A percentile compares a stretch with the other conserved stretches of the same genome.
Conservation (phyloP, 2,797 vertebrate species). For the Eupleurogrammus muticus region DNA sequence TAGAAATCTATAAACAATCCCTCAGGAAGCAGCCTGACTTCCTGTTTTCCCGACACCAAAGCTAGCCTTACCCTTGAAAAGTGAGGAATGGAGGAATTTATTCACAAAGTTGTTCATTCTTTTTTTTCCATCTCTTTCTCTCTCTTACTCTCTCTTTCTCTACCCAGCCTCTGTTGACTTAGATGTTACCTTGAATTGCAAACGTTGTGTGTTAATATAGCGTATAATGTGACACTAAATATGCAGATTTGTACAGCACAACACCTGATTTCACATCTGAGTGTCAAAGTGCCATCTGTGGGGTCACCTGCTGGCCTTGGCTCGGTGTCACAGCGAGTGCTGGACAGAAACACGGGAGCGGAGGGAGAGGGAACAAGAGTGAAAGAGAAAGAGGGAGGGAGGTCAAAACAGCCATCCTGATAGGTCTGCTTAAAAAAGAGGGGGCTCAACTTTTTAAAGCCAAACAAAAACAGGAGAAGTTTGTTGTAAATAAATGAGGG, state of each 20-base stretch:
- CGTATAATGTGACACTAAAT: constrained; percentile 90
- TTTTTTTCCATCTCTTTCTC: constrained; percentile 14
- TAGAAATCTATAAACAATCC: constrained; percentile 71
- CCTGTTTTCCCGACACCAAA: constrained; percentile 57
- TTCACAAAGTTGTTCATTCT: constrained; percentile 74
- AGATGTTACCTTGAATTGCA: constrained; percentile 84
- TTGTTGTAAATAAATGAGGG: constrained; percentile 8
- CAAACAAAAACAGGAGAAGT: constrained; percentile 9
- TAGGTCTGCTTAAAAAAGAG: constrained; percentile 36
- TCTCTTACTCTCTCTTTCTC: constrained; percentile 22
- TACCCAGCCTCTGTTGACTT: constrained; percentile 77
- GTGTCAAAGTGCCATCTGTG: constrained; percentile 87
- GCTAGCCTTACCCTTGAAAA: constrained; percentile 77
- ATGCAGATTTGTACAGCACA: constrained; percentile 81
- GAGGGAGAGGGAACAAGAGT: constrained; percentile 39
- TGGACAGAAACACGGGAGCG: constrained; percentile 54
- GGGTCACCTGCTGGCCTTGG: constrained; percentile 78
- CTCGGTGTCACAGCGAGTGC: constrained; percentile 60
- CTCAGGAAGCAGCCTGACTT: constrained; percentile 58
- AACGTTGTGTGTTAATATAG: constrained; percentile 84
- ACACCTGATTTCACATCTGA: constrained; percentile 86
- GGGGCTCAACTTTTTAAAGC: constrained; percentile 50
- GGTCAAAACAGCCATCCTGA: constrained; percentile 60
- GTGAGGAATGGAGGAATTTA: constrained; percentile 70
- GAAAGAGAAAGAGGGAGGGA: constrained; percentile 59